Percentiles rank a stretch among this genome's conserved stretches.
Conservation (phyloP, 2,113 vertebrate genomes). For the Anolis carolinensis region DNA sequence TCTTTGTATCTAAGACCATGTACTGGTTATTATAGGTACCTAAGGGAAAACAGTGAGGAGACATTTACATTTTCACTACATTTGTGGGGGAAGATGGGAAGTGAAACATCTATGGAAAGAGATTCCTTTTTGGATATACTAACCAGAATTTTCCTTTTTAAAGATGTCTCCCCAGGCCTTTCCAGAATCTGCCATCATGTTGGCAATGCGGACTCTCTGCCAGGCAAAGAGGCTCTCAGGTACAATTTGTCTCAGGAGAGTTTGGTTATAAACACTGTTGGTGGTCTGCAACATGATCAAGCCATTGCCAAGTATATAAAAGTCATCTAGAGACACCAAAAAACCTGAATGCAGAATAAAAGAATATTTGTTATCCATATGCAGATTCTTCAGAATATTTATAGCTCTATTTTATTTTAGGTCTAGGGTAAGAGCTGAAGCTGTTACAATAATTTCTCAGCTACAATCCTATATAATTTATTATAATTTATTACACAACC, state of each 20-base stretch:
- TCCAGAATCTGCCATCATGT: conserved; percentile 84
- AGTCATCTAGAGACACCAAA: conserved; percentile 90
- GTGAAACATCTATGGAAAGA: not conserved
- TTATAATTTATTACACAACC: not conserved
- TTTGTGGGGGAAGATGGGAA: not conserved
- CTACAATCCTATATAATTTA: not conserved
- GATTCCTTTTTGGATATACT: conserved; percentile 33
- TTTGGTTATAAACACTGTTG: conserved; percentile 84
- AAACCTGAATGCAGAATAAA: conserved; percentile 77
- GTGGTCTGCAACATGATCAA: conserved; percentile 92
- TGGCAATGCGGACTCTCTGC: conserved; percentile 90
- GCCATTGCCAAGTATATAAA: conserved; percentile 89
- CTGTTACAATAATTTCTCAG: not conserved
- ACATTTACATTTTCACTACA: not conserved
- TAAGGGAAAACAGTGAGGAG: conserved; percentile 49
- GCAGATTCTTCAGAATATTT: not conserved
- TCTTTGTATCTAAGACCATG: conserved; percentile 90
- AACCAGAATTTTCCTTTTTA: conserved; percentile 86
- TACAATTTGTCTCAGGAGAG: conserved; percentile 76
- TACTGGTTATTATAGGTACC: conserved; percentile 95
- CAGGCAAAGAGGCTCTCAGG: conserved; percentile 86
- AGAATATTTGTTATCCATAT: conserved; percentile 27
- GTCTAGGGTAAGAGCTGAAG: not conserved
- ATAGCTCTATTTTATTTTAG: not conserved
- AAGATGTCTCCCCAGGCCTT: conserved; percentile 86